Percentiles rank a stretch among this genome's conserved stretches.
Evolutionary conservation across 2,797 vertebrate species (phyloP).

Genomic region (Todus mexicanus): DNA sequence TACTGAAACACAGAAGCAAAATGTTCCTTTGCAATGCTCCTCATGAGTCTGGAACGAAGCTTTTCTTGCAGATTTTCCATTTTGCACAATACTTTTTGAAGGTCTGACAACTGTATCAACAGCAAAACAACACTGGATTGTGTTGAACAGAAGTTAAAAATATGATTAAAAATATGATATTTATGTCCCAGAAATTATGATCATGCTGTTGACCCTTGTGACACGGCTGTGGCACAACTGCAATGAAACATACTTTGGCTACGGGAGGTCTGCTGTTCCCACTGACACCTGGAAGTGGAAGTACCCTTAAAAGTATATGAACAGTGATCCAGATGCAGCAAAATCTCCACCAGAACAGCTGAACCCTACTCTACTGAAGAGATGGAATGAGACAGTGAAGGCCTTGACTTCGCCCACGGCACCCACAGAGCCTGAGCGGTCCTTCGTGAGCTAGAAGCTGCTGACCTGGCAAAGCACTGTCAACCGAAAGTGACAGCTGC

Average conservation of each 20-base stretch:
- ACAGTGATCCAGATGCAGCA: background rate
- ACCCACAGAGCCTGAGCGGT: background rate
- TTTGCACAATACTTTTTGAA: background rate
- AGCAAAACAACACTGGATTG: background rate
- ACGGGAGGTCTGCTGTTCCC: background rate
- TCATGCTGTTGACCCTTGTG: background rate
- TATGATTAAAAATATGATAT: background rate
- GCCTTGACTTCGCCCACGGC: background rate
- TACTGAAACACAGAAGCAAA: background rate
- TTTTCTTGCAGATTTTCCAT: background rate
- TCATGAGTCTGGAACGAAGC: background rate
- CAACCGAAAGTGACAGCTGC: background rate
- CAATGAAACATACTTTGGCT: background rate
- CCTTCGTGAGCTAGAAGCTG: background rate
- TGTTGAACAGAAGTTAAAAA: background rate
- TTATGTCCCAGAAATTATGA: background rate
- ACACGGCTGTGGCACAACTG: background rate
- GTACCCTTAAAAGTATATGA: background rate
- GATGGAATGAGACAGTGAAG: background rate
- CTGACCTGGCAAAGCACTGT: constrained; percentile 36
- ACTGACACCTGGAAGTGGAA: background rate
- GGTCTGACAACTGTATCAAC: background rate
- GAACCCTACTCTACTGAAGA: constrained; percentile 10
- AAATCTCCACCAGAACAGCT: background rate
- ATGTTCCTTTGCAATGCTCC: background rate